phyloP scores from a whole-genome alignment of 2,888 invertebrate genomes.

The Dolomedes plantarius region DNA sequence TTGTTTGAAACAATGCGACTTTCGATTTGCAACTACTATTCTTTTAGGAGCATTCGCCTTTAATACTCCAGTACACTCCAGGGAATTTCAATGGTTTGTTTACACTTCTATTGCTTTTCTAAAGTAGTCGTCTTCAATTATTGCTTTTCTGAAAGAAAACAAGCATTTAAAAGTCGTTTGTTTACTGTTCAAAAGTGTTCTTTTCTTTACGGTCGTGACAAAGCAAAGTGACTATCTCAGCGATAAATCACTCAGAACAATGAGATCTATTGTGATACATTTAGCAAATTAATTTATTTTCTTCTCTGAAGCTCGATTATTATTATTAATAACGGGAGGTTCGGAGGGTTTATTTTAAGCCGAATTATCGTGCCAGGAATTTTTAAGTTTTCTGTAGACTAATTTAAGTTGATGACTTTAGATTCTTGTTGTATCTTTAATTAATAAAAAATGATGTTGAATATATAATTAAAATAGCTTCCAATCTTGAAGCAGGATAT shows the following conservation, averaged over 20 bases:
- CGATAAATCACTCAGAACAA: background rate
- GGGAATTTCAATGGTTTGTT: constrained; percentile 2
- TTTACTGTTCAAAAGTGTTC: background rate
- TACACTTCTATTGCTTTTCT: background rate
- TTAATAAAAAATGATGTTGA: too few species aligned
- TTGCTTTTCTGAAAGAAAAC: background rate
- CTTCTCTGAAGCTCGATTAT: too few species aligned
- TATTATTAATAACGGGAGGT: too few species aligned
- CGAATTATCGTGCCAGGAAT: too few species aligned
- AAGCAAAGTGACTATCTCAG: background rate
- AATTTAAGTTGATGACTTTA: too few species aligned
- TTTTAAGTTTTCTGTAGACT: too few species aligned
- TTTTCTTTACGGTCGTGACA: background rate
- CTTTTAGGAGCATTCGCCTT: background rate
- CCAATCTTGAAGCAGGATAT: too few species aligned
- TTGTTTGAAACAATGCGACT: background rate
- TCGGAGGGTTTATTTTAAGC: too few species aligned
- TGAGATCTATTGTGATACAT: background rate
- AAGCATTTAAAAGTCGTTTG: background rate
- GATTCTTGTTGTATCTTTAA: too few species aligned
- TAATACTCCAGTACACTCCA: background rate
- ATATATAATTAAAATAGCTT: too few species aligned
- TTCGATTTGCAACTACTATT: background rate
- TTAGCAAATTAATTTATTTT: background rate
- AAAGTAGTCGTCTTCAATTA: background rate